Percentiles rank a stretch among this genome's conserved stretches.
Conservation (phyloP, 23 tunicate species). For the Botrylloides violaceus region DNA sequence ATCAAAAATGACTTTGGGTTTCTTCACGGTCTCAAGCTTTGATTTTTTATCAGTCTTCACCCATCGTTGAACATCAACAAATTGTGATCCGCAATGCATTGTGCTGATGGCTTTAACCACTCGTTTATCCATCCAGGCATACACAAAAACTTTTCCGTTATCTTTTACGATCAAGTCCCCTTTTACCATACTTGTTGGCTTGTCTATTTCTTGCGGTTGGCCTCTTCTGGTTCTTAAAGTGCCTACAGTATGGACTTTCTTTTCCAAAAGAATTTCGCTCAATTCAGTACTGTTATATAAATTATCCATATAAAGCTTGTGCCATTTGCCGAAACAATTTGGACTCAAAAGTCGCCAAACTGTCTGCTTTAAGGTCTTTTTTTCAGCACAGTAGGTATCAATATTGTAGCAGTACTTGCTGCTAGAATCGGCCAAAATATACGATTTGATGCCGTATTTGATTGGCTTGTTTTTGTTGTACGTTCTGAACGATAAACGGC, state of each 20-base stretch:
- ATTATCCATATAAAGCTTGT: slow-evolving; percentile 29
- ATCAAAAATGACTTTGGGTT: slow-evolving; percentile 24
- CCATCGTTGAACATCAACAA: not conserved
- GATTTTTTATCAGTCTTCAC: slow-evolving; percentile 5
- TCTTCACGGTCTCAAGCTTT: slow-evolving; percentile 14
- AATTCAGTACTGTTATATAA: slow-evolving; percentile 29
- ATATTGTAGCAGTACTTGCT: slow-evolving; percentile 27
- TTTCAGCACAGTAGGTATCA: slow-evolving; percentile 10
- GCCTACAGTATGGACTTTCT: slow-evolving; percentile 10
- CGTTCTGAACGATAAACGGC: slow-evolving; percentile 20
- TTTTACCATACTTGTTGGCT: not conserved
- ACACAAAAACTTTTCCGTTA: not conserved
- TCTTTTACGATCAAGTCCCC: not conserved
- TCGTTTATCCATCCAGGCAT: slow-evolving; percentile 26
- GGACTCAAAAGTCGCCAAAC: slow-evolving; percentile 26
- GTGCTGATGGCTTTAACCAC: slow-evolving; percentile 39
- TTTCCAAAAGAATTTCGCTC: slow-evolving; percentile 16
- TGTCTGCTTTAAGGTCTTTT: slow-evolving; percentile 22
- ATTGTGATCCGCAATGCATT: slow-evolving; percentile 18
- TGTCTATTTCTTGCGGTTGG: slow-evolving; percentile 11
- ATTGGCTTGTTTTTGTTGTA: slow-evolving; percentile 32
- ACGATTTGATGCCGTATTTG: slow-evolving; percentile 40
- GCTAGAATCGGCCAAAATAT: slow-evolving; percentile 27
- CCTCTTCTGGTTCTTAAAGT: not conserved
- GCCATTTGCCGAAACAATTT: slow-evolving; percentile 17